Base-by-base conservation (phyloP, 1,140 invertebrate genomes). In the Orussus abietinus region DNA sequence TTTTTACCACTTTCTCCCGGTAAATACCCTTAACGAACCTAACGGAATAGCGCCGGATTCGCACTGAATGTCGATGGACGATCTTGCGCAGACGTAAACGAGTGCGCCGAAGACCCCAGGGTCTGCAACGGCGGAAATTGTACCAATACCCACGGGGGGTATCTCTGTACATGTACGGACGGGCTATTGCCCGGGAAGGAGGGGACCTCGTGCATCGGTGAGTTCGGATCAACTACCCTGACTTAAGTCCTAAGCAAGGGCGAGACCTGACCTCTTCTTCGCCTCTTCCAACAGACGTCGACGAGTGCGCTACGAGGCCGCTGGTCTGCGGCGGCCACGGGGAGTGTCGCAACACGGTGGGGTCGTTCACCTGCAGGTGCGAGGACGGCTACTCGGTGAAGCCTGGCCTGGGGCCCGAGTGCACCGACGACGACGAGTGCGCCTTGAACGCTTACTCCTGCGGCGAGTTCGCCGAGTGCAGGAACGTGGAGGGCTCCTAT, bases 351-450 rank as follows among this genome's bases (percentile, higher is more conserved):
- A 93, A 94, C 55, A 88, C 83, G 0, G 78, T 89, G n/a, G 90
- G 90, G 2, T 89, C 89, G 1, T 92, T 85, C 68, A 75, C 80
- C 20, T 93, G 90, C 51, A 78, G 81, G 5, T 80, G 80, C 74
- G 75, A 89, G 45, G 81, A 85, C 51, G 88, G 89, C 5, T 91
- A 88, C 66, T 88, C 85, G n/a, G 84, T 87, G 7, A 87, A 88
- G 67, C 81, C 81, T 1, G 82, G 85, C 34, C 74, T 76, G 11
- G 83, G 82, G 0, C 77, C 82, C 1, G 77, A 79, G 9, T 90
- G 86, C 51, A 81, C 81, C 10, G 90, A 93, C 63, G 87, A 90
- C 46, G 86, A 94, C 64, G 90, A 93, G 60, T 94, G 90, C 68
- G 77, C 82, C 44, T 62, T 86, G n/a, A 84, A 83, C 19, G 82